Conservation (phyloP, 1,140 invertebrate genomes). For the Pantala flavescens region DNA sequence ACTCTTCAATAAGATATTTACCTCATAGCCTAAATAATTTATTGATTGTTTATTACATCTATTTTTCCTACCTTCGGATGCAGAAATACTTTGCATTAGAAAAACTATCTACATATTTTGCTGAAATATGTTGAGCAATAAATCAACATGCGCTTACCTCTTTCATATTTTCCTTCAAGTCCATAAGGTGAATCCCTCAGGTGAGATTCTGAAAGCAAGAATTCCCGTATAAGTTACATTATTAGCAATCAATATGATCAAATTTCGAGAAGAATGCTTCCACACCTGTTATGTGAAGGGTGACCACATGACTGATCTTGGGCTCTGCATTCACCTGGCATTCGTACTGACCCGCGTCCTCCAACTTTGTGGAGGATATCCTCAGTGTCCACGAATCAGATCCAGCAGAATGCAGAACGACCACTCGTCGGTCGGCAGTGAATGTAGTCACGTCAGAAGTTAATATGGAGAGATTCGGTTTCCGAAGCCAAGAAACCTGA, state of each 20-base stretch:
- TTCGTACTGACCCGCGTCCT: constrained; percentile 62
- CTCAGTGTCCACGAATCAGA: constrained; percentile 54
- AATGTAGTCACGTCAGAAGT: constrained; percentile 56
- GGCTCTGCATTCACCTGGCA: constrained; percentile 71
- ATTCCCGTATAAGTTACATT: neutral
- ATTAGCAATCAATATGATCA: neutral
- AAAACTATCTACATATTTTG: too few species aligned
- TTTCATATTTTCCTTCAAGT: neutral
- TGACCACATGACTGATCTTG: constrained; percentile 59
- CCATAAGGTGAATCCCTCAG: neutral
- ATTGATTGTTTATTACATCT: too few species aligned
- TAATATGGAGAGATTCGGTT: constrained; percentile 60
- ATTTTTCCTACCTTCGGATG: too few species aligned
- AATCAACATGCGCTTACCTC: too few species aligned
- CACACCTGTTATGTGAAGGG: constrained; percentile 51
- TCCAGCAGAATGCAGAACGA: constrained; percentile 41
- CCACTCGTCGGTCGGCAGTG: constrained; percentile 59
- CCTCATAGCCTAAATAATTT: too few species aligned
- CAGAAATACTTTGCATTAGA: too few species aligned
- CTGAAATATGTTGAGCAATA: too few species aligned
- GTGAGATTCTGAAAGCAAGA: neutral
- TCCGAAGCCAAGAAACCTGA: constrained; percentile 68
- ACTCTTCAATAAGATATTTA: too few species aligned
- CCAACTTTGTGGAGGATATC: constrained; percentile 48
- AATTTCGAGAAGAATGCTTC: too few species aligned